Evolutionary conservation across 1,140 invertebrate species (phyloP), one percentile per base, ranked within the genome.

Genomic region (Carposina sasakii): DNA sequence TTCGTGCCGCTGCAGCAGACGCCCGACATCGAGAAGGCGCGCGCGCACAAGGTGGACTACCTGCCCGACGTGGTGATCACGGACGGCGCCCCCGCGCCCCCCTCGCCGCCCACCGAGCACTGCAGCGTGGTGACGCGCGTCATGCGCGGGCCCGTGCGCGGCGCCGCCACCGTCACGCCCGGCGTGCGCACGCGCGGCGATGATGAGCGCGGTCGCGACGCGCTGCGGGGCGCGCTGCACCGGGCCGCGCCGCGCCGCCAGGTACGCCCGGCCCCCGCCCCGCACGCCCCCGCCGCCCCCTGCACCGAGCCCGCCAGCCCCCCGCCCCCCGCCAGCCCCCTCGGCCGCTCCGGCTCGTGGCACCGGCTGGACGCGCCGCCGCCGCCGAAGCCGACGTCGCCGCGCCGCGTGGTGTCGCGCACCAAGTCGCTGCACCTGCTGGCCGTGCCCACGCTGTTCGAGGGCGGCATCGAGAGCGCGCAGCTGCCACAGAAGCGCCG

Each of bases 321-420:
- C 33, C 16, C 21, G 13, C 37, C 40, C 48, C 37, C 48, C 30
- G 28, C 30, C 75, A 58, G 48, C 63, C 71, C 60, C 3, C 68
- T 94, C n/a, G 91, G 89, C 24, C 92, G 93, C 69, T 93, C 92
- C 1, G 92, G 93, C 71, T 94, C 93, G 0, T 94, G 93, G 92
- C 91, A 93, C 63, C 91, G 93, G 54, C 54, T 87, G 23, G 74
- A 77, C 10, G 76, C 84, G 49, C 71, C 17, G 71, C 49, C 52
- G 67, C 52, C 59, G 63, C 54, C 67, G 20, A 64, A 63, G 37
- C 15, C 65, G 17, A 63, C 70, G 9, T 85, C 76, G 44, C 72
- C 78, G 41, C 70, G 75, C 9, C 79, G 72, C 28, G 81, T 87
- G 6, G 85, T 90, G 13, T 78, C 88, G 1, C 90, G 91, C 57